Conservation (phyloP, 1,140 invertebrate genomes). For the Drosophila elegans region DNA sequence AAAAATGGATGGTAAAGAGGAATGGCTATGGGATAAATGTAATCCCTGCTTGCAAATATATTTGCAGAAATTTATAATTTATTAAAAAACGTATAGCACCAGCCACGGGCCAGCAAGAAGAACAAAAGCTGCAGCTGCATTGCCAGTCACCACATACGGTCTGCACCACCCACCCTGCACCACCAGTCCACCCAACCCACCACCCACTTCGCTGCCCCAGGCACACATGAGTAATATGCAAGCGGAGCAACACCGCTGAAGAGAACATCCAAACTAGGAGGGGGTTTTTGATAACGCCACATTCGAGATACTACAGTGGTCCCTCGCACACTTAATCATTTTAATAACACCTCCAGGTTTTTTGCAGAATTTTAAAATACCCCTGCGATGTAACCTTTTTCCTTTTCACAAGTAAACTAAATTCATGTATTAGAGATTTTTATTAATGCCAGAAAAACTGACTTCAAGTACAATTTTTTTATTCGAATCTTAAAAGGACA, state of each 20-base stretch:
- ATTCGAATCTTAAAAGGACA: too few species aligned
- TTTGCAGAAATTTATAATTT: slow-evolving; percentile 82
- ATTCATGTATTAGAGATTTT: too few species aligned
- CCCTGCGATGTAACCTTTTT: slow-evolving; percentile 25
- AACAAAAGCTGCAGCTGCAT: slow-evolving; percentile 42
- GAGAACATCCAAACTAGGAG: slow-evolving; percentile 16
- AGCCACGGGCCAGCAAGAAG: slow-evolving; percentile 69
- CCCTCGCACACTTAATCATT: background rate
- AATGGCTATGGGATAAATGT: slow-evolving; percentile 60
- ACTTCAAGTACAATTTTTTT: too few species aligned
- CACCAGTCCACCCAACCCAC: slow-evolving; percentile 2
- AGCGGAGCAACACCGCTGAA: slow-evolving; percentile 15
- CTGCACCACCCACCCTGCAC: slow-evolving; percentile 7
- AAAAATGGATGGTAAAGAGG: slow-evolving; percentile 13
- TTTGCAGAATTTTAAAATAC: background rate
- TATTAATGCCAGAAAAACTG: too few species aligned
- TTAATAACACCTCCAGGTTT: background rate
- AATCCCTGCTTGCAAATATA: slow-evolving; percentile 81
- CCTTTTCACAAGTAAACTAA: too few species aligned
- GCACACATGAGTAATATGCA: slow-evolving; percentile 57
- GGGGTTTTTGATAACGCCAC: slow-evolving; percentile 4
- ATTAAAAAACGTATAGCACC: slow-evolving; percentile 78
- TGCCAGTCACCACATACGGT: slow-evolving; percentile 43
- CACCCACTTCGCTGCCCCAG: slow-evolving; percentile 20
- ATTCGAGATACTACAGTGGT: slow-evolving; percentile 8